Base-by-base conservation (phyloP, 92 coral and sea anemone species). In the Scolanthus callimorphus region DNA sequence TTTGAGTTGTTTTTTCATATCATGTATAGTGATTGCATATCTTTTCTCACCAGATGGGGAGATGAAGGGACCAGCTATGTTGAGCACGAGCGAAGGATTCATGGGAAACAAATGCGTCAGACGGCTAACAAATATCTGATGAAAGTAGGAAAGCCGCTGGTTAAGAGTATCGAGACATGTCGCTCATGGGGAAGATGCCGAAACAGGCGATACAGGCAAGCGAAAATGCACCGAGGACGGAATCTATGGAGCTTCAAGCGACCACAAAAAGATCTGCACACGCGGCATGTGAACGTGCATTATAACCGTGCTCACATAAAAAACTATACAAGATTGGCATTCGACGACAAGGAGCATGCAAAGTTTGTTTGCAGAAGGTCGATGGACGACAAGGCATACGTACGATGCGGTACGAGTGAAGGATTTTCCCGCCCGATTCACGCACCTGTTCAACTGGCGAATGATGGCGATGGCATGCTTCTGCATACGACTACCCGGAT, bases 11-110 rank as follows among this genome's bases (percentile, higher is more conserved):
- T n/a, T n/a, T n/a, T n/a, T n/a, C n/a, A n/a, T n/a, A n/a, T n/a
- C n/a, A n/a, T n/a, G n/a, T n/a, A n/a, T n/a, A n/a, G n/a, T n/a
- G n/a, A n/a, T n/a, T n/a, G n/a, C n/a, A n/a, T n/a, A n/a, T n/a
- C n/a, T n/a, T n/a, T n/a, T n/a, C n/a, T n/a, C 43, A 6, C 6
- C 43, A 34, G 43, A 34, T 34, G 81, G 74, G 82, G 82, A 2
- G 82, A 75, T 27, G 74, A 75, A 52, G 82, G 82, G 12, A 75
- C 82, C 8, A 74, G 82, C 3, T 75, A 75, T 48, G 10, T 65
- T 1, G 82, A 75, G 34, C 6, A 28, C 23, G 60, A 65, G 20
- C 29, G 57, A 48, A 39, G 72, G 31, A 59, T 57, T 4, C 54
- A 53, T 31, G 51, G 29, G 50, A 45, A 49, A 41, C 74, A 65